Percentiles rank a stretch among this genome's conserved stretches.
Evolutionary conservation across 2,797 vertebrate genomes (phyloP).

Genomic region (Spinus pinus): DNA sequence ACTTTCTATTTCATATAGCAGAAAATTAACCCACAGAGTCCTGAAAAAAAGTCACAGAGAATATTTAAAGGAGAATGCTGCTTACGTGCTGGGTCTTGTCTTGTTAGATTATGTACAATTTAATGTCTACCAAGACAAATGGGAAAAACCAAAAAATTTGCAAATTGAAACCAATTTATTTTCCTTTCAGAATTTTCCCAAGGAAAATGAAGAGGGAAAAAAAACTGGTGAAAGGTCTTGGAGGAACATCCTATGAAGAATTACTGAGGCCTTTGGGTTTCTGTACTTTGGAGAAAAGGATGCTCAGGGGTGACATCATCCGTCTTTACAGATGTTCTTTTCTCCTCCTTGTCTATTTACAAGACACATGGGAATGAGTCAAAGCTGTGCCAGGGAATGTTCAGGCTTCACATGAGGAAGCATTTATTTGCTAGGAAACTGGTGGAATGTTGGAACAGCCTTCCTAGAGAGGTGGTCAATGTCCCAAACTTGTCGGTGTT

Average conservation of each 20-base stretch:
- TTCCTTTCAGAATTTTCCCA: neutral
- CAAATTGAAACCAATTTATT: fast-evolving
- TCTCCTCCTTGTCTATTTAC: neutral
- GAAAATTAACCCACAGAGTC: neutral
- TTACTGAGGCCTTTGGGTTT: neutral
- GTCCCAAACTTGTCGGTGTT: neutral
- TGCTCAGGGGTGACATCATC: neutral
- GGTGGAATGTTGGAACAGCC: neutral
- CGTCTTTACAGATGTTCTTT: neutral
- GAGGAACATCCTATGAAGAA: fast-evolving
- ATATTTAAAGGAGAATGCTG: neutral
- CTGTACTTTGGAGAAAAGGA: neutral
- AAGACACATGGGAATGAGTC: fast-evolving
- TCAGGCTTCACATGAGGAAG: neutral
- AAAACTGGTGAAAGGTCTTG: neutral
- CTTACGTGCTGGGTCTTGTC: neutral
- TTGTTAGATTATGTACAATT: neutral
- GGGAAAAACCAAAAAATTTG: neutral
- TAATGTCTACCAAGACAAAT: neutral
- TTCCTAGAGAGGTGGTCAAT: neutral
- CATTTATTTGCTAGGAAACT: neutral
- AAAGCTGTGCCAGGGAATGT: neutral
- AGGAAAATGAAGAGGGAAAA: neutral
- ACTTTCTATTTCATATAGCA: neutral
- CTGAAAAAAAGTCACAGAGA: neutral